Evolutionary conservation across 2,113 vertebrate genomes (phyloP).

Genomic region (Tachysurus vachellii): DNA sequence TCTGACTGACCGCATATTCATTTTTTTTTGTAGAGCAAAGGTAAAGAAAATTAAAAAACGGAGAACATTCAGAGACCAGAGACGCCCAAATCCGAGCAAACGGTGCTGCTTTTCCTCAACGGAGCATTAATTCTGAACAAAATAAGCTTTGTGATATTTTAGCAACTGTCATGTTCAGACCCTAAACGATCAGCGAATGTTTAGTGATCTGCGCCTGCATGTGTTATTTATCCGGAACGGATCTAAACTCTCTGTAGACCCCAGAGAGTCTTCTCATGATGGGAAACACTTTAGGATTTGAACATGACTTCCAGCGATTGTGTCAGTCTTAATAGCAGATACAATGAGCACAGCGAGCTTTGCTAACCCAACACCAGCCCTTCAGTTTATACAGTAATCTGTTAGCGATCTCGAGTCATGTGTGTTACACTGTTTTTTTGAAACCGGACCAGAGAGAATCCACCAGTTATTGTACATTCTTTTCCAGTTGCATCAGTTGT

Average conservation of each 20-base stretch:
- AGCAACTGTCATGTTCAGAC: not conserved
- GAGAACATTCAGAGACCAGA: not conserved
- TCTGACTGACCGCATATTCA: too few relatives aligned
- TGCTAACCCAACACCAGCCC: not conserved
- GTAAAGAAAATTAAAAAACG: not conserved
- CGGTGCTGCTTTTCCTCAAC: not conserved
- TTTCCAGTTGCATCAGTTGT: conserved; percentile 28
- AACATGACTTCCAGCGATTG: not conserved
- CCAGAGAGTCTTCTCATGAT: not conserved
- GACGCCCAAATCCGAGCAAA: too few relatives aligned
- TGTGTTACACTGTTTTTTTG: not conserved
- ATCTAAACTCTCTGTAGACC: not conserved
- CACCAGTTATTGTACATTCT: conserved; percentile 59
- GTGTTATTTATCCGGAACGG: not conserved
- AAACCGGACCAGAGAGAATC: conserved; percentile 8
- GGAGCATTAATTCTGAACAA: not conserved
- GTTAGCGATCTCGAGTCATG: not conserved
- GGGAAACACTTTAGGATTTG: not conserved
- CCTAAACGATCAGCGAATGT: not conserved
- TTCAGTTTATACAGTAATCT: not conserved
- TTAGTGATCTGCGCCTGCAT: not conserved
- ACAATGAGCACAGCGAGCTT: not conserved
- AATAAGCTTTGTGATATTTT: not conserved
- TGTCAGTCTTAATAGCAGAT: not conserved
- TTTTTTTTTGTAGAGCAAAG: not conserved